Percentiles rank a stretch among this genome's conserved stretches.
Conservation (phyloP, 2,113 vertebrate species). For the Typhlomys cinereus region DNA sequence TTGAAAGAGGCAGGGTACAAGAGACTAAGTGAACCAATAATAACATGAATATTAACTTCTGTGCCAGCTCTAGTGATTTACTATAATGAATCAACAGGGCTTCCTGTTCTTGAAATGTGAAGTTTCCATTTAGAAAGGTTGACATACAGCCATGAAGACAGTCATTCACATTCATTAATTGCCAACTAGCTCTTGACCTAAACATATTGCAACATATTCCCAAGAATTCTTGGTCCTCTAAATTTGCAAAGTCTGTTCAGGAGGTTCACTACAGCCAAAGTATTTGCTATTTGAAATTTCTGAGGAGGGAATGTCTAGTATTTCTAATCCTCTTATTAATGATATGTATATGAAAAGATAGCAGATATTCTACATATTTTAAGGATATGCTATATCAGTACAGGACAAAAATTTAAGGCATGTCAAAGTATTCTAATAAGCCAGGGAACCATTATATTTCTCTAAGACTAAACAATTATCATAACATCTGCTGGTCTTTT, state of each 20-base stretch:
- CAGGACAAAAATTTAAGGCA: neutral
- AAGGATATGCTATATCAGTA: neutral
- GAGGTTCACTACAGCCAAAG: neutral
- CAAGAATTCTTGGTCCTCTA: neutral
- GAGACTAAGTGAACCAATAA: neutral
- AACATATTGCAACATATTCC: neutral
- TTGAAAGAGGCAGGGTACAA: too few species aligned
- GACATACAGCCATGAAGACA: neutral
- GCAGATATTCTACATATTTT: neutral
- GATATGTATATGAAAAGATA: neutral
- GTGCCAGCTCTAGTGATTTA: neutral
- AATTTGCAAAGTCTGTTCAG: neutral
- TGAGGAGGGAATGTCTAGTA: neutral
- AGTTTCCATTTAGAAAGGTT: neutral
- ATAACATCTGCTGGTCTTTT: rapidly evolving
- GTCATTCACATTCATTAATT: neutral
- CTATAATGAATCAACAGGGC: neutral
- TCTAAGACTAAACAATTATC: neutral
- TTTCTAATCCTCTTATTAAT: neutral
- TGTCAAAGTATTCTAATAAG: neutral
- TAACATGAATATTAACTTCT: neutral
- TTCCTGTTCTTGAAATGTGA: neutral
- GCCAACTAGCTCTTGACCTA: neutral
- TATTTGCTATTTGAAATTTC: neutral
- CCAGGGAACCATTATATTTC: neutral